Conservation (phyloP, 2,888 invertebrate species). For the Drosophila mettleri region DNA sequence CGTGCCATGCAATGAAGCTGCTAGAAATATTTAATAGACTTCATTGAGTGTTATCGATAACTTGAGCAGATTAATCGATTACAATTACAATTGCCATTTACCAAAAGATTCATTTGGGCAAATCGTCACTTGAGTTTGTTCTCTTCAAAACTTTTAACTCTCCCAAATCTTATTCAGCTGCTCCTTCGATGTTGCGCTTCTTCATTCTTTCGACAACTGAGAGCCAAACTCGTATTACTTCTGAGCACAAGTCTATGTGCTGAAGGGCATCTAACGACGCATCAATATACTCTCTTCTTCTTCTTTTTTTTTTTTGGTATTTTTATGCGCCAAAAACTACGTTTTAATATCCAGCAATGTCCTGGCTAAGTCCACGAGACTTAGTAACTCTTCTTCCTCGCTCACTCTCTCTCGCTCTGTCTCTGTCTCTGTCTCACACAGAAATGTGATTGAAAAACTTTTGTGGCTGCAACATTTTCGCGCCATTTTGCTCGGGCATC, state of each 20-base stretch:
- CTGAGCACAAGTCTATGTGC: neutral
- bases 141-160: too few species aligned
- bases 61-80: neutral
- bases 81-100: too few species aligned
- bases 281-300: neutral
- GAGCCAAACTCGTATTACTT: too few species aligned
- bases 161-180: too few species aligned
- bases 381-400: constrained; percentile 13
- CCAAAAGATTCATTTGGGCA: too few species aligned
- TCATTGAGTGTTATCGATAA: neutral
- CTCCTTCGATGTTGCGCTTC: too few species aligned
- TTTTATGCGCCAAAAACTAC: constrained; percentile 46
- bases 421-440: neutral
- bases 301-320: constrained; percentile 12
- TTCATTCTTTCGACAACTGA: too few species aligned
- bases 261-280: neutral
- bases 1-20: too few species aligned
- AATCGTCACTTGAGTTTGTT: too few species aligned
- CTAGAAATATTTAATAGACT: neutral
- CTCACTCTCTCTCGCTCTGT: neutral
- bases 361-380: constrained; percentile 18
- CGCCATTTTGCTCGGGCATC: constrained; percentile 63
- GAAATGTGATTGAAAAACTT: constrained; percentile 75
- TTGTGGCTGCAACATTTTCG: constrained; percentile 62
- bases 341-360: constrained; percentile 68